Evolutionary conservation across 2,888 invertebrate species (phyloP).

Genomic region (Drosophila acutilabella): DNA sequence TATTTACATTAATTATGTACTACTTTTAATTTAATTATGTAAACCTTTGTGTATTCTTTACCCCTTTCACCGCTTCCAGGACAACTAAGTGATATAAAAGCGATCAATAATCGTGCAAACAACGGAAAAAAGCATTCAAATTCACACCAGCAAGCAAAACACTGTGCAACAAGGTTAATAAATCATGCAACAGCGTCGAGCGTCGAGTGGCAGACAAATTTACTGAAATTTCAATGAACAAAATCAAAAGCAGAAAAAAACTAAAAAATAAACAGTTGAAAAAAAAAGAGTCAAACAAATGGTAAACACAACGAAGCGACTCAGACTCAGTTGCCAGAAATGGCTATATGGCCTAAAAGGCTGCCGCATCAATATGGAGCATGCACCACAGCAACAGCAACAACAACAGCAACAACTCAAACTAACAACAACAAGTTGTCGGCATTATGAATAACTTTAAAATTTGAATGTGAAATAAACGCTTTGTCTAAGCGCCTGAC

Average conservation of each 20-base stretch:
- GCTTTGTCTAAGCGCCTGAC: constrained; percentile 69
- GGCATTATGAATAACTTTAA: constrained; percentile 79
- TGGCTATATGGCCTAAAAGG: constrained; percentile 55
- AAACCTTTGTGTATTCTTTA: not conserved
- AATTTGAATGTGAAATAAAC: constrained; percentile 81
- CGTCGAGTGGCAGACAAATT: constrained; percentile 75
- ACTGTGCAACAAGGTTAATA: constrained; percentile 72
- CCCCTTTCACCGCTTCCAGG: not conserved
- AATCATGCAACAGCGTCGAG: constrained; percentile 70
- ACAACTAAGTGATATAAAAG: not conserved
- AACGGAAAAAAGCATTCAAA: constrained; percentile 65
- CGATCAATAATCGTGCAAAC: constrained; percentile 68
- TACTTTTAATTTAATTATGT: no score
- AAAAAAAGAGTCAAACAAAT: not conserved
- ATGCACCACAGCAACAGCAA: constrained; percentile 46
- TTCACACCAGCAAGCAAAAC: constrained; percentile 72
- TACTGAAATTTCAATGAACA: constrained; percentile 68
- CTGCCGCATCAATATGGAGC: constrained; percentile 73
- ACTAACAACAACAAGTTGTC: constrained; percentile 56
- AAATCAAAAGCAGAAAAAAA: constrained; percentile 66
- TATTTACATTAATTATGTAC: no score
- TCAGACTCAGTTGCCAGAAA: constrained; percentile 41
- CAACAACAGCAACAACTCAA: constrained; percentile 23
- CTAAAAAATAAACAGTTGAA: constrained; percentile 35
- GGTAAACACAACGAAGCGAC: constrained; percentile 3